These are phyloP conservation scores for Cyrtonyx montezumae DNA, from an alignment of 2,113 vertebrate species.

Conservation along the genomic window DNA sequence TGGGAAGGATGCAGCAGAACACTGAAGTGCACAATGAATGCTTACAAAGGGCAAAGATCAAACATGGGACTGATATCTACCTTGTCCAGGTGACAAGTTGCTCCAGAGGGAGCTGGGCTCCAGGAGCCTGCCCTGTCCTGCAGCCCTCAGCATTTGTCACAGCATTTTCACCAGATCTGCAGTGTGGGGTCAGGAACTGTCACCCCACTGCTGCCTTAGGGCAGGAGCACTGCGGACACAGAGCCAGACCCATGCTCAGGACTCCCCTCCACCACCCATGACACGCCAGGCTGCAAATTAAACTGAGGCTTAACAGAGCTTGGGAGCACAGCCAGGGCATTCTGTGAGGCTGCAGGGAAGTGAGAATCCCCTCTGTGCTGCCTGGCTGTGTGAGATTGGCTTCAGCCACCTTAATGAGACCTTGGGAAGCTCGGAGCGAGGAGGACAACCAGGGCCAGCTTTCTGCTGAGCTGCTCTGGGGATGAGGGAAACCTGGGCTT, in stretches of 20 bases:
- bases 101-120: background rate
- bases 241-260: background rate
- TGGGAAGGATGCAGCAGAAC: background rate
- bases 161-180: background rate
- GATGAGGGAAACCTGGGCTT: background rate
- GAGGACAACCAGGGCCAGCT: background rate
- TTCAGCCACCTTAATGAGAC: background rate
- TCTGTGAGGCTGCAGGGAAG: background rate
- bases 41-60: background rate
- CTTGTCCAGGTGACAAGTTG: background rate
- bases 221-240: background rate
- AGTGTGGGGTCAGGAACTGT: fast-evolving
- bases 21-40: fast-evolving
- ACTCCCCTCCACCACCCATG: background rate
- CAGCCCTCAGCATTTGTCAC: background rate
- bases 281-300: conserved; percentile 7
- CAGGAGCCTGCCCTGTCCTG: background rate
- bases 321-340: background rate
- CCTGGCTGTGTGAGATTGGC: background rate
- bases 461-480: background rate
- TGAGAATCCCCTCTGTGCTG: background rate
- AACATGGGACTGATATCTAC: fast-evolving
- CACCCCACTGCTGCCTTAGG: background rate
- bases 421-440: background rate
- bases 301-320: background rate